Conservation (phyloP, 2,888 invertebrate species). For the Sipha maydis region DNA sequence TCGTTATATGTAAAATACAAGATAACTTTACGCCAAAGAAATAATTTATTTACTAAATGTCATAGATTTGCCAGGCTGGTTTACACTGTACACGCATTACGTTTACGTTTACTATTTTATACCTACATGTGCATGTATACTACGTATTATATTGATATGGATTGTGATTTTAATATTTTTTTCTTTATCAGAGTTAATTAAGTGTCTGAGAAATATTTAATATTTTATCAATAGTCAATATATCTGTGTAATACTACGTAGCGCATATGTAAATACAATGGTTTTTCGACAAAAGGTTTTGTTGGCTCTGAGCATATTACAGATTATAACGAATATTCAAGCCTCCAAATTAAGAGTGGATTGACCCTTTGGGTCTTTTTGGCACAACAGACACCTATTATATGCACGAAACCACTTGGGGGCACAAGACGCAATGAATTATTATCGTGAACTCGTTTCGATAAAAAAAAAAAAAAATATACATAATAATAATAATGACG, state of each 20-base stretch:
- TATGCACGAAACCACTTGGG: conserved; percentile 47
- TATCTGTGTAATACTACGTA: not conserved
- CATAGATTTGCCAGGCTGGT: no score
- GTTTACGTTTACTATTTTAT: not conserved
- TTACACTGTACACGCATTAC: not conserved
- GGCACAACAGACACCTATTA: conserved; percentile 47
- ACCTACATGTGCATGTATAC: not conserved
- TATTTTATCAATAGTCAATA: not conserved
- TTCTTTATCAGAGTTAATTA: not conserved
- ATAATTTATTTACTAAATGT: no score
- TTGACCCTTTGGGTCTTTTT: conserved; percentile 56
- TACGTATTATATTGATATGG: not conserved
- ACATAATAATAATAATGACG: not conserved
- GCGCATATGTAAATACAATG: not conserved
- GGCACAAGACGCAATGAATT: conserved; percentile 47
- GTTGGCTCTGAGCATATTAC: conserved; percentile 12
- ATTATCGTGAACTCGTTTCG: conserved; percentile 52
- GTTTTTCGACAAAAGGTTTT: conserved; percentile 31
- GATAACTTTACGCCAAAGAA: not conserved
- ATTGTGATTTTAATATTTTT: not conserved
- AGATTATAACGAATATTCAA: conserved; percentile 36
- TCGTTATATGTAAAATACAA: not conserved
- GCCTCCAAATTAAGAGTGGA: conserved; percentile 43
- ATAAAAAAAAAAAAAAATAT: conserved; percentile 8
- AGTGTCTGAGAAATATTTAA: not conserved